Percentiles rank a stretch among this genome's conserved stretches.
phyloP scores from a whole-genome alignment of 2,888 invertebrate species.

The Apotomis capreana region DNA sequence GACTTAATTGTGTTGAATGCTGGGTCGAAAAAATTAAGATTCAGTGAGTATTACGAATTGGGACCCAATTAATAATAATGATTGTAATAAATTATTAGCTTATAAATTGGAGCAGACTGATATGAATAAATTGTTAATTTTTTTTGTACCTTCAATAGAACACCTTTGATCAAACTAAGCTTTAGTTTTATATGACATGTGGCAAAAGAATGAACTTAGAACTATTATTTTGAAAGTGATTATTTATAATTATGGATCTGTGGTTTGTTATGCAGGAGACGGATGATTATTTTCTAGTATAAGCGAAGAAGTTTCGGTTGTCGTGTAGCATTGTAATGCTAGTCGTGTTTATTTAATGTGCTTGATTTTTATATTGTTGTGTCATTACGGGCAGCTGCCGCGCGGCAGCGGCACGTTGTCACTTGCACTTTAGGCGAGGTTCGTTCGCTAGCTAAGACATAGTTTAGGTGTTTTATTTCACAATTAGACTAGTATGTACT shows the following conservation, averaged over 20 bases:
- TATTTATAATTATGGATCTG: slow-evolving; percentile 38
- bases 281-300: slow-evolving; percentile 41
- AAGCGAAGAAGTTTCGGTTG: slow-evolving; percentile 46
- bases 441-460: slow-evolving; percentile 48
- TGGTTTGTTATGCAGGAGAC: slow-evolving; percentile 21
- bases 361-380: slow-evolving; percentile 49
- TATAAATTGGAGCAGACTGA: slow-evolving; percentile 72
- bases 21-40: slow-evolving; percentile 46
- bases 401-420: slow-evolving; percentile 33
- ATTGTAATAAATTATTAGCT: slow-evolving; percentile 61
- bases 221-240: slow-evolving; percentile 22
- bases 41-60: slow-evolving; percentile 68
- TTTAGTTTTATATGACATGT: slow-evolving; percentile 29
- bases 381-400: slow-evolving; percentile 46
- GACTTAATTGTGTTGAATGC: slow-evolving; percentile 43
- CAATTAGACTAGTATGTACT: slow-evolving; percentile 73
- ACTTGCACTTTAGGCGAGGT: slow-evolving; percentile 20
- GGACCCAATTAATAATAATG: slow-evolving; percentile 68
- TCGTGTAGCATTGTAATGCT: slow-evolving; percentile 71
- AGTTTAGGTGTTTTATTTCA: slow-evolving; percentile 62
- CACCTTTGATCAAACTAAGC: slow-evolving; percentile 37
- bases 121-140: slow-evolving; percentile 63
- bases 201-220: not conserved
- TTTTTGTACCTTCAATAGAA: slow-evolving; percentile 35
- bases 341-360: slow-evolving; percentile 66